Base-by-base conservation (phyloP, 2,888 invertebrate species). In the Lagria hirta region DNA sequence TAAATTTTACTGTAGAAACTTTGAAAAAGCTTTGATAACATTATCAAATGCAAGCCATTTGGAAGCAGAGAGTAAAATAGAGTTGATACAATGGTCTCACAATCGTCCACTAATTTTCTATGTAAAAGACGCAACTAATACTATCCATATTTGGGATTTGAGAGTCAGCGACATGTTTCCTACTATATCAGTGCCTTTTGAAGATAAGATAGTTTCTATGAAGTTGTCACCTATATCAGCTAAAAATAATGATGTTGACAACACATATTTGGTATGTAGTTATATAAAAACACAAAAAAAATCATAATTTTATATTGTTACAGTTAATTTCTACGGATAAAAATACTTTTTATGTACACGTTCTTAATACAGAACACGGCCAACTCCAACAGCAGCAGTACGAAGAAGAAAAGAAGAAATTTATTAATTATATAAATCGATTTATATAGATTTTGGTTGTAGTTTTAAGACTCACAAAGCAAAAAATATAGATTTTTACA, bases 121-220 rank as follows among this genome's bases (percentile, higher is more conserved):
- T 51, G 68, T 71, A 8, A 65, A 76, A 46, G 77, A 78, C 57
- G 57, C 61, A 13, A 52, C 43, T 21, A 73, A 68, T 52, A 73
- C 71, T 18, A 67, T 79, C 24, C 71, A 77, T 43, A 61, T 78
- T 20, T 80, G 79, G 79, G 71, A 80, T 61, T 64, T 80, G 47
- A 68, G 68, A 35, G 66, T 65, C 28, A 77, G 75, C 49, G 77
- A 78, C 54, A 70, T 75, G 49, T 66, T 66, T 49, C 78, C 78
- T 0, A 61, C 68, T 14, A 64, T 70, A 55, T 72, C 73, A 2
- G 57, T 77, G 41, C 69, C 71, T 2, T 71, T 73, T 46, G 66
- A 64, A 22, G 69, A 71, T 12, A 57, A 61, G 5, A 69, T 77
- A 8, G 69, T 61, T 28, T 68, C 66, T 48, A 70, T 78, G 59